phyloP scores from a whole-genome alignment of 2,888 invertebrate genomes.

The Polylopha cassiicola region DNA sequence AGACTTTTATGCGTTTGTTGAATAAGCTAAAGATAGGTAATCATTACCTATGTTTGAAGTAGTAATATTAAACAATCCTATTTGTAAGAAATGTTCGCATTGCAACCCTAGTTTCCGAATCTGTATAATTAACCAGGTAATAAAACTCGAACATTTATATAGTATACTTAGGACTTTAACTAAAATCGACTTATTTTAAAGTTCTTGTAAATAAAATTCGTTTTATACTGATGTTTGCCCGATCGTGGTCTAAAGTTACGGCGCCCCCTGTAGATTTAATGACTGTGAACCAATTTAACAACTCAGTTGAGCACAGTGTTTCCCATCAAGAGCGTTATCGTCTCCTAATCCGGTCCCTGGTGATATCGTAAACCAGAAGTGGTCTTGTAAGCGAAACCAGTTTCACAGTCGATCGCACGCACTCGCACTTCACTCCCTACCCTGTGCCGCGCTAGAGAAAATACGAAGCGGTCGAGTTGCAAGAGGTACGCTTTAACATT shows the following conservation, averaged over 20 bases:
- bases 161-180: slow-evolving; percentile 16
- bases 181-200: slow-evolving; percentile 14
- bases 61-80: too few relatives aligned
- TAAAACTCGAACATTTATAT: slow-evolving; percentile 18
- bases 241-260: slow-evolving; percentile 43
- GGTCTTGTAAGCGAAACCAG: slow-evolving; percentile 66
- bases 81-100: too few relatives aligned
- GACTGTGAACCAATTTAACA: slow-evolving; percentile 58
- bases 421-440: slow-evolving; percentile 26
- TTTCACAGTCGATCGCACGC: slow-evolving; percentile 61
- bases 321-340: slow-evolving; percentile 67
- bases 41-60: too few relatives aligned
- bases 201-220: slow-evolving; percentile 22
- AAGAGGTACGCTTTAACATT: slow-evolving; percentile 36
- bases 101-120: too few relatives aligned
- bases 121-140: slow-evolving; percentile 16
- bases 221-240: slow-evolving; percentile 43
- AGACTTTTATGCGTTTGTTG: too few relatives aligned
- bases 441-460: slow-evolving; percentile 49
- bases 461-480: slow-evolving; percentile 45
- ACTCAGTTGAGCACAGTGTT: slow-evolving; percentile 62
- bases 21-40: too few relatives aligned
- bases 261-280: slow-evolving; percentile 55
- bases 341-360: slow-evolving; percentile 68
- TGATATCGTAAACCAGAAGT: slow-evolving; percentile 73